Percentiles rank a stretch among this genome's conserved stretches.
These are phyloP conservation scores for Odontothrips loti DNA, from an alignment of 2,888 invertebrate genomes.

Conservation along the genomic window DNA sequence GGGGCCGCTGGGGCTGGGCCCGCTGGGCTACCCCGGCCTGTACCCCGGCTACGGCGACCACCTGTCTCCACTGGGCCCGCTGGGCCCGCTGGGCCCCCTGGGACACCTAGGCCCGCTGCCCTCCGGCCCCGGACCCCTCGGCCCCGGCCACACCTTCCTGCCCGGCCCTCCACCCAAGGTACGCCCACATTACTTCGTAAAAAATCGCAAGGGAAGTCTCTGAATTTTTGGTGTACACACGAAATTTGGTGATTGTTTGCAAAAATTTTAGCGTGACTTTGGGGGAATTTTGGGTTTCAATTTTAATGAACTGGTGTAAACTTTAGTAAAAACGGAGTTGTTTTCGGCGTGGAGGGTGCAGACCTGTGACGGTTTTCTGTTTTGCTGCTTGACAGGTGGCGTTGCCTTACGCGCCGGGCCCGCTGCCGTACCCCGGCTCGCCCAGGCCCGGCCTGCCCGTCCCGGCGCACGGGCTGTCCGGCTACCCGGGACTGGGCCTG, in stretches of 20 bases:
- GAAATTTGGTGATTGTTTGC: too few species aligned
- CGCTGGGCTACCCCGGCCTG: background rate
- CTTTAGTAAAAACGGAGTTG: too few species aligned
- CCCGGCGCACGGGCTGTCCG: background rate
- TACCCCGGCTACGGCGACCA: background rate
- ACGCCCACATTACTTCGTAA: too few species aligned
- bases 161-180: background rate
- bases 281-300: background rate
- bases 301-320: background rate
- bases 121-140: too few species aligned
- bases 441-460: background rate
- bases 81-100: background rate
- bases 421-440: background rate
- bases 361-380: too few species aligned
- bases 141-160: background rate
- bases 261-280: too few species aligned
- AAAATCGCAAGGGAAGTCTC: too few species aligned
- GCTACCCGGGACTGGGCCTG: constrained; percentile 4
- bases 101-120: background rate
- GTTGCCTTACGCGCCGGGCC: background rate
- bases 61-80: background rate
- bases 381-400: background rate
- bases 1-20: background rate
- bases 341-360: too few species aligned
- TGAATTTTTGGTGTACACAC: background rate